These are phyloP conservation scores for Excalfactoria chinensis DNA, from an alignment of 2,113 vertebrate species.

Conservation along the genomic window DNA sequence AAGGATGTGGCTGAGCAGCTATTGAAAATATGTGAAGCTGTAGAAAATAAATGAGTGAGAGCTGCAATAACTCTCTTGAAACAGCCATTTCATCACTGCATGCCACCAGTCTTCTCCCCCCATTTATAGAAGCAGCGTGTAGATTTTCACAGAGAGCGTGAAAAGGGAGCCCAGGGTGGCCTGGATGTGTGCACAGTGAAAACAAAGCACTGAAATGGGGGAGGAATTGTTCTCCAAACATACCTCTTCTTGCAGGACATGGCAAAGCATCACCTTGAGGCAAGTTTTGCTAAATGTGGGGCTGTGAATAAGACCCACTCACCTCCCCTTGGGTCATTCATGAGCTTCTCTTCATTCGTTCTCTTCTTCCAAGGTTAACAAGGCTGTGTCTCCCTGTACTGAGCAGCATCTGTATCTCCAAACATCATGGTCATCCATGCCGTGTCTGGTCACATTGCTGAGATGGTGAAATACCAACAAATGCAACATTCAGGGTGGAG, in stretches of 20 bases:
- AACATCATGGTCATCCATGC: neutral
- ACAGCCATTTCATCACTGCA: constrained; percentile 63
- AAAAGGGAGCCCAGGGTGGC: neutral
- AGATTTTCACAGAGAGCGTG: accelerated
- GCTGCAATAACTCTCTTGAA: constrained; percentile 55
- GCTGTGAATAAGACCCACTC: neutral
- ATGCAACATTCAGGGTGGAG: neutral
- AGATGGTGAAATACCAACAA: neutral
- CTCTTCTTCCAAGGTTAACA: neutral
- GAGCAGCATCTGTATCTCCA: neutral
- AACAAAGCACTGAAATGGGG: neutral
- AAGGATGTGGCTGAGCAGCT: constrained; percentile 74
- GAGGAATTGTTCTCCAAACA: neutral
- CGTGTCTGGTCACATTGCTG: neutral
- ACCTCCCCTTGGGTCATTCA: neutral
- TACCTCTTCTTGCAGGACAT: accelerated
- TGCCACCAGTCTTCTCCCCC: neutral
- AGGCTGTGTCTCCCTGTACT: neutral
- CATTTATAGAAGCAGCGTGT: accelerated
- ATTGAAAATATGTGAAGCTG: constrained; percentile 75
- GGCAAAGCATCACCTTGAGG: neutral
- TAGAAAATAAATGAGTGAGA: constrained; percentile 69
- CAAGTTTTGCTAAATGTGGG: neutral
- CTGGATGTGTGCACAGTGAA: neutral
- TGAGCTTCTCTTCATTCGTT: neutral